phyloP scores from a whole-genome alignment of 2,113 vertebrate species.

The Sphaerodactylus townsendi region DNA sequence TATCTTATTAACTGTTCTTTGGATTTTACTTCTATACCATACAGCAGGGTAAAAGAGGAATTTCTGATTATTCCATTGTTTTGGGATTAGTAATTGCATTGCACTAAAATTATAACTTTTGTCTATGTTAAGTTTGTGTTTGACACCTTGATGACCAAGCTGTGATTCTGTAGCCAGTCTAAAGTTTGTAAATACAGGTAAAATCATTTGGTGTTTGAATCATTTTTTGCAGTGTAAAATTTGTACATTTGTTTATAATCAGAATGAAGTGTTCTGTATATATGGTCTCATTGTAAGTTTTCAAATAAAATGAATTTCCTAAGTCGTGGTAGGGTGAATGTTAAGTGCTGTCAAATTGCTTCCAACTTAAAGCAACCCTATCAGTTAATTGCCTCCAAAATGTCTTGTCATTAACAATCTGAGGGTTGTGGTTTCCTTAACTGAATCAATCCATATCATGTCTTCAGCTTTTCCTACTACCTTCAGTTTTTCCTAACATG shows the following conservation, averaged over 20 bases:
- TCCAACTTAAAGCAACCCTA: too few relatives aligned
- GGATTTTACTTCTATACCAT: neutral
- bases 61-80: neutral
- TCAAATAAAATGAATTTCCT: slow-evolving; percentile 12
- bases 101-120: neutral
- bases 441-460: too few relatives aligned
- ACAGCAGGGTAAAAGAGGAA: neutral
- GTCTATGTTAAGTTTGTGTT: neutral
- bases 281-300: slow-evolving; percentile 14
- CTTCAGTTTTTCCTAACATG: too few relatives aligned
- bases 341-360: too few relatives aligned
- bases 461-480: too few relatives aligned
- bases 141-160: neutral
- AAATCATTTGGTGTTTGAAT: slow-evolving; percentile 4
- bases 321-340: neutral
- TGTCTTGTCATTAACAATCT: too few relatives aligned
- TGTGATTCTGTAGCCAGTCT: neutral
- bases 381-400: too few relatives aligned
- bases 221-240: slow-evolving; percentile 63
- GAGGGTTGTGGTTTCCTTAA: too few relatives aligned
- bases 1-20: neutral
- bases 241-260: slow-evolving; percentile 68
- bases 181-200: slow-evolving; percentile 7
- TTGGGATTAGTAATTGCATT: neutral
- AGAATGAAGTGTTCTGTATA: slow-evolving; percentile 29